Base-by-base conservation (phyloP, 2,888 invertebrate genomes). In the Luperina nickerlii region DNA sequence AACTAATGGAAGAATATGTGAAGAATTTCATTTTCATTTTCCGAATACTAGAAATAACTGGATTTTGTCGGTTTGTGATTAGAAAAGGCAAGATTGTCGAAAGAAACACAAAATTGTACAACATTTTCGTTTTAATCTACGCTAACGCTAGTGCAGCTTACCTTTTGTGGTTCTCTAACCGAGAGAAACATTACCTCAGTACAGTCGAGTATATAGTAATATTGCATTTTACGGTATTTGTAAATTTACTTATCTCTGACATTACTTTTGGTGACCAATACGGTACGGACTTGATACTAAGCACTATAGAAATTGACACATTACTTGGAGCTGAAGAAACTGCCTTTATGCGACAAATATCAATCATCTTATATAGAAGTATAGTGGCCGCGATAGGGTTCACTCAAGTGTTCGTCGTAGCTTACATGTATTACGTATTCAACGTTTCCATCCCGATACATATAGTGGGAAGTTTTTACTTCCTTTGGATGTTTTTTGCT, bases 291-390 rank as follows among this genome's bases (percentile, higher is more conserved):
- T 76, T 95, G 1, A 83, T 95, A 3, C 85, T 91, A 15, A 85
- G 88, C 51, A 90, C 88, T 70, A 92, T 95, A 13, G 90, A 95
- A 63, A 92, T 95, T 0, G 96, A 96, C 81, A 66, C 83, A 13
- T 89, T 93, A 60, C 85, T 96, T 0, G 95, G 95, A 20, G 85
- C 89, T 2, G 82, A 92, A n/a, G 92, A 95, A 81, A 95, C 96
- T 0, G 90, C 89, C 67, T 95, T 94, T 69, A 92, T 96, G 93
- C 92, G 96, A 87, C 82, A 91, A 8, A 83, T 91, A 6, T 87
- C 88, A 4, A 78, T 88, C 0, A 91, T 82, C 48, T 81, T 87
- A 0, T 93, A 87, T 27, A 51, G 81, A 38, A 51, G 79, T 27
- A 45, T 90, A n/a, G 75, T 84, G 8, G 4, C 84, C 11, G 57